Base-by-base conservation (phyloP, 2,888 invertebrate genomes). In the Pterostichus niger region DNA sequence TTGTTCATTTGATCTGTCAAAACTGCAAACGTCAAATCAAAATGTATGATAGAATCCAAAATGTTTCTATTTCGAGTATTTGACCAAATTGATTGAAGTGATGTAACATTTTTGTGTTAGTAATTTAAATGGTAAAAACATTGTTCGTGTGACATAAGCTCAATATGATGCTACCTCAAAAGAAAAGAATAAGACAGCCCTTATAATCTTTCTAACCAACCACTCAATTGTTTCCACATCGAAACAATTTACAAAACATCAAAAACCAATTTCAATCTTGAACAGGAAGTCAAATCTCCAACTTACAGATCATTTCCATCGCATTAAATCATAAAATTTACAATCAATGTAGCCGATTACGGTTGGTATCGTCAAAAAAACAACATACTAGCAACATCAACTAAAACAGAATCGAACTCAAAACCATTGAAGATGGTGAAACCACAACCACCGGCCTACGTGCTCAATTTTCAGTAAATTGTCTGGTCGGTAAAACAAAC, bases 401-500 rank as follows among this genome's bases (percentile, higher is more conserved):
- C 40, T 40, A 40, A 40, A 40, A 7, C 40, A 40, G 40, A 40
- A 59, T 5, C 59, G 13, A 59, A 31, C 31, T 59, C 40, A 31
- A 59, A 59, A 5, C 10, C 59, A 59, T 10, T 11, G 24, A 15
- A 40, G 10, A 44, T 35, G 54, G 76, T 54, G 31, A 59, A 40
- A 78, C 78, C 78, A 59, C 78, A 40, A 78, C 78, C 78, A 59
- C 78, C 11, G 13, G 24, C n/a, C 13, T 59, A 59, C 78, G 78
- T 78, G 78, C 56, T 78, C 78, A 78, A 78, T 78, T 78, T 78
- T 40, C 77, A 31, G 76, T 56, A 35, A 56, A 56, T 77, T 56
- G 77, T 77, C 77, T 56, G 59, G 54, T 35, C 40, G 77, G 77
- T 78, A 78, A 78, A 78, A 78, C 78, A 78, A 78, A 78, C 78